Percentiles rank a stretch among this genome's conserved stretches.
These are phyloP conservation scores for Eulithis testata DNA, from an alignment of 2,888 invertebrate genomes.

Conservation along the genomic window DNA sequence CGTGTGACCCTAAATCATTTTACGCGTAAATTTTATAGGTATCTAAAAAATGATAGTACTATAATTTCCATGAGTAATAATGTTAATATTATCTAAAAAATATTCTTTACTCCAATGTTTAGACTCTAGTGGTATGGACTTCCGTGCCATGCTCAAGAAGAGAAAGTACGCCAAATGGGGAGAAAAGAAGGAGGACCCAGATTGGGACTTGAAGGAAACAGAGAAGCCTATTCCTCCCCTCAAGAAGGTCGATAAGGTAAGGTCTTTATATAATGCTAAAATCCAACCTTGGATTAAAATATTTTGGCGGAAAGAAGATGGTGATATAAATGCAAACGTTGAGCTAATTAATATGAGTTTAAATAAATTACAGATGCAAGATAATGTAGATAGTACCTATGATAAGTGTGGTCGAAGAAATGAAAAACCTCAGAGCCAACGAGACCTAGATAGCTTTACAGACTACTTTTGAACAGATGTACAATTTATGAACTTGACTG, in stretches of 20 bases:
- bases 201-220: slow-evolving; percentile 96
- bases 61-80: too few species aligned
- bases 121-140: slow-evolving; percentile 99
- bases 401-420: not conserved
- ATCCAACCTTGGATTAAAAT: slow-evolving; percentile 5
- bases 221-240: slow-evolving; percentile 94
- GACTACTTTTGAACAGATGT: slow-evolving; percentile 25
- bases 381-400: slow-evolving; percentile 42
- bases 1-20: not conserved
- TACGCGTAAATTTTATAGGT: not conserved
- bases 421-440: not conserved
- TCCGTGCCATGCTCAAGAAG: slow-evolving; percentile 98
- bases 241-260: slow-evolving; percentile 97
- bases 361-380: slow-evolving; percentile 43
- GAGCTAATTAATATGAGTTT: slow-evolving; percentile 39
- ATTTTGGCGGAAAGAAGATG: slow-evolving; percentile 49
- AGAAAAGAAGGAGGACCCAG: slow-evolving; percentile 94
- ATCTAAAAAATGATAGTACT: not conserved
- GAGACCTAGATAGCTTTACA: not conserved
- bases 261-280: slow-evolving; percentile 48
- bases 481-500: slow-evolving; percentile 30
- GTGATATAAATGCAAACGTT: slow-evolving; percentile 68
- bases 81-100: not conserved
- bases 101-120: slow-evolving; percentile 17
- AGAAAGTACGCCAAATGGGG: slow-evolving; percentile 97